Conservation (phyloP, 2,113 vertebrate species). For the Ciconia boyciana region DNA sequence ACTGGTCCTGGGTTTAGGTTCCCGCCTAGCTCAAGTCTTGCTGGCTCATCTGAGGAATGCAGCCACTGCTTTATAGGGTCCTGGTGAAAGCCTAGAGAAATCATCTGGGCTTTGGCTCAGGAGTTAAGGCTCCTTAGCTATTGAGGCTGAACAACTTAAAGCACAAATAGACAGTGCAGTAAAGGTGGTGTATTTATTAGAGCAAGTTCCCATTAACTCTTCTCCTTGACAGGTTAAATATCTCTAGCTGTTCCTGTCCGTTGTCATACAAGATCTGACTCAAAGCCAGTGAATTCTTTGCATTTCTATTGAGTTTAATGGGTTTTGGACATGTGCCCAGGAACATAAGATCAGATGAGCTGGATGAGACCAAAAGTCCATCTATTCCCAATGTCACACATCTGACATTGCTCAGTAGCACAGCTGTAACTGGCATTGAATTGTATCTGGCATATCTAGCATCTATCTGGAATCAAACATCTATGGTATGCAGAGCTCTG, state of each 20-base stretch:
- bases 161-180: background rate
- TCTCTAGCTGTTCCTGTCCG: background rate
- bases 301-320: slow-evolving; percentile 33
- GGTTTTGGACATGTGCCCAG: background rate
- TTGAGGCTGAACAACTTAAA: background rate
- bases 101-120: background rate
- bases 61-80: background rate
- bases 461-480: background rate
- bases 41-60: background rate
- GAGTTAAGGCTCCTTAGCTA: background rate
- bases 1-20: background rate
- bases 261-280: slow-evolving; percentile 10
- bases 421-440: background rate
- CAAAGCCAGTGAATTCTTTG: slow-evolving; percentile 17
- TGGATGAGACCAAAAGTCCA: background rate
- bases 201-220: background rate
- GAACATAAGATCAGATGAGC: slow-evolving; percentile 31
- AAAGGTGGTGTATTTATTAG: background rate
- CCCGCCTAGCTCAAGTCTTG: background rate
- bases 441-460: background rate
- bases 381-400: slow-evolving; percentile 10
- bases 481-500: background rate
- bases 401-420: background rate
- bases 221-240: background rate
- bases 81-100: background rate